Percentiles rank a stretch among this genome's conserved stretches.
These are phyloP conservation scores for Gambusia affinis DNA, from an alignment of 2,113 vertebrate genomes.

Conservation along the genomic window DNA sequence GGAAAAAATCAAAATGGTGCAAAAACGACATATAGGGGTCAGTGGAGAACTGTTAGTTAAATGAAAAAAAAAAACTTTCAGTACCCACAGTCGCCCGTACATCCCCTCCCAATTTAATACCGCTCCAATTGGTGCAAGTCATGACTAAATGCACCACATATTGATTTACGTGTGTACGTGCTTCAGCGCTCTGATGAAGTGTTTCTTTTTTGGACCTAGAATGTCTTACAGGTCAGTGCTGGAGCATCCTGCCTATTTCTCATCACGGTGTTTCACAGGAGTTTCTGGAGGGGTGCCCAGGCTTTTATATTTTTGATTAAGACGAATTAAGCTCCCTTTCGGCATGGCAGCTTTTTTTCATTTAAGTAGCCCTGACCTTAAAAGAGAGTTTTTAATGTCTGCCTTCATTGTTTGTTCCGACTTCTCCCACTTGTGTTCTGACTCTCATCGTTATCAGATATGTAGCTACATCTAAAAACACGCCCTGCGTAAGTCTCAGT, in stretches of 20 bases:
- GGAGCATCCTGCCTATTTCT: neutral
- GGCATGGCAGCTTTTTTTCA: neutral
- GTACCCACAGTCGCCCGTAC: neutral
- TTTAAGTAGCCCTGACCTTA: neutral
- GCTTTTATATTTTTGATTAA: slow-evolving; percentile 1
- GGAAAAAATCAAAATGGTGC: no score
- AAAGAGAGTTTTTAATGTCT: neutral
- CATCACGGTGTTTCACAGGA: neutral
- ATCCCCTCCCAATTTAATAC: neutral
- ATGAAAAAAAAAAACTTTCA: neutral
- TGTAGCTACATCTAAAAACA: neutral
- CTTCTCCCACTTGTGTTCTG: neutral
- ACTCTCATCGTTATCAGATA: neutral
- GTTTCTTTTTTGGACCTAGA: neutral
- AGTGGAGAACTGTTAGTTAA: neutral
- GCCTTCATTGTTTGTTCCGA: neutral
- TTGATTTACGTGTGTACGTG: neutral
- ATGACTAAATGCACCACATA: neutral
- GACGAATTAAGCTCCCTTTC: neutral
- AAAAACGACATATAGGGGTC: neutral
- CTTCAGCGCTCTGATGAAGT: neutral
- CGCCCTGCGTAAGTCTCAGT: neutral
- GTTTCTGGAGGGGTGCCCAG: neutral
- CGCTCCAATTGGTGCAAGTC: neutral
- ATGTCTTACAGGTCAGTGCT: neutral